phyloP scores from a whole-genome alignment of 2,888 invertebrate genomes.

The Alloplasta piceator region DNA sequence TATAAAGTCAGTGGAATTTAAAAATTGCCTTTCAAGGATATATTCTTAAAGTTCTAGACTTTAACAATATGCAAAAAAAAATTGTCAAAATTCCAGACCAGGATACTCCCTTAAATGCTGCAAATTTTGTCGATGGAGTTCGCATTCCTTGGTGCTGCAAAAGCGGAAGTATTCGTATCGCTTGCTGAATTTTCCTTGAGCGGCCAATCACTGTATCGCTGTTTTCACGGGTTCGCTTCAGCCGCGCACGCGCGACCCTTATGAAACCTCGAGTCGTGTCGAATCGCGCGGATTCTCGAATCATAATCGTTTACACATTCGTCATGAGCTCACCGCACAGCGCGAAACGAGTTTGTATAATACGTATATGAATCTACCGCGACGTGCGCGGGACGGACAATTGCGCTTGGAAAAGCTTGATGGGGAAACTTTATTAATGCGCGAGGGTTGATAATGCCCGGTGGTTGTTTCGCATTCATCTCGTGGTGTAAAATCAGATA shows the following conservation, averaged over 20 bases:
- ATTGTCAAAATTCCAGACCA: no score
- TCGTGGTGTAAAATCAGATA: no score
- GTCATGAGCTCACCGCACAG: conserved; percentile 46
- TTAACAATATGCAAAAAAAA: no score
- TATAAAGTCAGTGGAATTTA: no score
- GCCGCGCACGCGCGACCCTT: conserved; percentile 9
- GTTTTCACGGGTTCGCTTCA: background rate
- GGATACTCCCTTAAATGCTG: no score
- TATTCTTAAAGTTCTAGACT: no score
- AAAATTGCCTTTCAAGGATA: no score
- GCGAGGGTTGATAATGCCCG: conserved; percentile 44
- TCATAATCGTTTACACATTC: conserved; percentile 56
- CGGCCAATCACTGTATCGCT: conserved; percentile 19
- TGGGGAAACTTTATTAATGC: conserved; percentile 55
- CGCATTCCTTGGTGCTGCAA: background rate
- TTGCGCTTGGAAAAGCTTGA: conserved; percentile 19
- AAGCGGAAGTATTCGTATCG: conserved; percentile 6
- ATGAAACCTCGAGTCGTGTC: conserved; percentile 24
- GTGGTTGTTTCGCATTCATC: conserved; percentile 40
- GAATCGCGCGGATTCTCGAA: conserved; percentile 51
- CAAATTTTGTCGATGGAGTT: conserved; percentile 31
- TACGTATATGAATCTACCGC: conserved; percentile 2
- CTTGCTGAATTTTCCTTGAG: conserved; percentile 1
- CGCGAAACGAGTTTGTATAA: conserved; percentile 1
- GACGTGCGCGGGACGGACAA: conserved; percentile 1